These are phyloP conservation scores for Spodoptera littoralis DNA, from an alignment of 2,888 invertebrate genomes.

Conservation along the genomic window DNA sequence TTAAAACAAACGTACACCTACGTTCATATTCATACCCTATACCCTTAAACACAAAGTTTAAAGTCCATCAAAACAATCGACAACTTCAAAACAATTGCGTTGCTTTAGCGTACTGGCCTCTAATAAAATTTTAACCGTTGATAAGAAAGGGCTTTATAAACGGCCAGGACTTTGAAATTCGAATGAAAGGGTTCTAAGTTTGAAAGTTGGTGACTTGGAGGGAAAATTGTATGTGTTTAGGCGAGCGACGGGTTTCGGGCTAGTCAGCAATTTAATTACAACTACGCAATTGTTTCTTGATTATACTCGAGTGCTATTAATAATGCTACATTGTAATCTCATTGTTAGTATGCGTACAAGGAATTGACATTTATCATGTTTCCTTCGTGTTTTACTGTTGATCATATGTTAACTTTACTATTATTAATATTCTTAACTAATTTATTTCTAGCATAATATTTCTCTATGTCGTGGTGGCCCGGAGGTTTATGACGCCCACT, in stretches of 20 bases:
- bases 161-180: slow-evolving; percentile 42
- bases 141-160: slow-evolving; percentile 39
- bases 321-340: too few relatives aligned
- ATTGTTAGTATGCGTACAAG: too few relatives aligned
- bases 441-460: too few relatives aligned
- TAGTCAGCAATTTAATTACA: slow-evolving; percentile 30
- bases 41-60: slow-evolving; percentile 4
- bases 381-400: too few relatives aligned
- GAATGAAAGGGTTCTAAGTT: slow-evolving; percentile 36
- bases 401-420: too few relatives aligned
- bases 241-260: slow-evolving; percentile 22
- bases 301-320: not conserved
- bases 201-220: slow-evolving; percentile 33
- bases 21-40: not conserved
- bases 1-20: too few relatives aligned
- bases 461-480: too few relatives aligned
- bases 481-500: too few relatives aligned
- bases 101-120: slow-evolving; percentile 26
- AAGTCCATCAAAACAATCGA: slow-evolving; percentile 28
- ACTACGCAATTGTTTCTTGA: slow-evolving; percentile 3
- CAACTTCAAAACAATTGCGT: slow-evolving; percentile 20
- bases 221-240: slow-evolving; percentile 46
- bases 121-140: slow-evolving; percentile 39
- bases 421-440: too few relatives aligned
- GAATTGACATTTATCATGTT: too few relatives aligned